Evolutionary conservation across 2,888 invertebrate species (phyloP).

Genomic region (Ormyrus thymus): DNA sequence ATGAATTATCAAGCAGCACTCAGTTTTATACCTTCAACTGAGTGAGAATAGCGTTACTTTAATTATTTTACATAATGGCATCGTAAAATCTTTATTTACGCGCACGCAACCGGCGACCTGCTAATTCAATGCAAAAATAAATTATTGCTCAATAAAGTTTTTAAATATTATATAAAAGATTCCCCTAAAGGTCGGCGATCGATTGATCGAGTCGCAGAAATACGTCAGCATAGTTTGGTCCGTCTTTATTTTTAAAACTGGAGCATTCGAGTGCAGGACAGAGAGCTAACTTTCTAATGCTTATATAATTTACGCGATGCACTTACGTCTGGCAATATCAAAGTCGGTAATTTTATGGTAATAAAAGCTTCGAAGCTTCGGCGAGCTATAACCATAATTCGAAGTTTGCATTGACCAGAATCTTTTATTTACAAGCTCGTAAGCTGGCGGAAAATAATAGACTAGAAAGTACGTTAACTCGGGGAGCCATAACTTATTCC

Average conservation of each 20-base stretch:
- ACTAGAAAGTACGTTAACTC: neutral
- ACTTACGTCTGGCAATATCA: no score
- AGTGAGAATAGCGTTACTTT: no score
- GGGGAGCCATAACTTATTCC: no score
- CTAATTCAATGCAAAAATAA: neutral
- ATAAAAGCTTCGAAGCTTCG: no score
- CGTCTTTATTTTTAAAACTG: conserved; percentile 20
- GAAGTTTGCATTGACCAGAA: no score
- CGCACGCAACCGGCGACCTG: neutral
- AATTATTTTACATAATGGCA: no score
- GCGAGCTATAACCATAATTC: neutral
- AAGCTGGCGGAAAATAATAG: neutral
- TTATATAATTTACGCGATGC: no score
- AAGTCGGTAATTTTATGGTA: no score
- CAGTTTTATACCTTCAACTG: no score
- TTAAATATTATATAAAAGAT: neutral
- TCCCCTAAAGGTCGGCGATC: neutral
- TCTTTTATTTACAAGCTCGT: conserved; percentile 7
- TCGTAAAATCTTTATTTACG: no score
- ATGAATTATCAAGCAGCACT: no score
- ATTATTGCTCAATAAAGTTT: neutral
- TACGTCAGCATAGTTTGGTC: neutral
- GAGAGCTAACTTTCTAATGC: neutral
- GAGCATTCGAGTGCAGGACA: neutral
- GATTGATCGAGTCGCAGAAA: neutral